Base-by-base conservation (phyloP, 2,888 invertebrate species). In the Dascillus cervinus region DNA sequence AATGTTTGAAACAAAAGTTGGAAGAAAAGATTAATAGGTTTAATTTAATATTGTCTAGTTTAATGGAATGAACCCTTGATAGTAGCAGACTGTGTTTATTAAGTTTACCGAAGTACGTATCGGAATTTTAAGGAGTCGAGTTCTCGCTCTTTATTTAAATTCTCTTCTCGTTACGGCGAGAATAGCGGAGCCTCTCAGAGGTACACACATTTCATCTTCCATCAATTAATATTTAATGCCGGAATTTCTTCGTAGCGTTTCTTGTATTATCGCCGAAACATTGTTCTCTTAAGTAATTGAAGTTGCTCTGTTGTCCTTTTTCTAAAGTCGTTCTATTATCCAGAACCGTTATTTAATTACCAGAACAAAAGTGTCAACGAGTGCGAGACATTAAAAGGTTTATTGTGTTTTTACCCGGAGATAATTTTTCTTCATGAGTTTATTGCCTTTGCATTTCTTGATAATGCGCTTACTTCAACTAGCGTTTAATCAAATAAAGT, bases 41-140 rank as follows among this genome's bases (percentile, higher is more conserved):
- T 47, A 47, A 47, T 47, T 47, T 47, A 45, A 47, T 47, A 46
- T 42, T 43, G 47, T 46, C 44, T 46, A 39, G 35, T 38, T 33
- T 39, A 36, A 39, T 36, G 26, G 36, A 34, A 33, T 38, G 34
- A 34, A 34, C 30, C 31, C 38, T 27, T 31, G 33, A 38, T 38
- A 38, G 33, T 26, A 26, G 31, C 34, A 29, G 26, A 30, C 31
- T 38, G 33, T 32, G 31, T 38, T 38, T 38, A 38, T 38, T 38
- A 38, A 38, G 32, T 34, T 32, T 26, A 17, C 34, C 29, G 26
- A 27, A 34, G 38, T 34, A 30, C 34, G 38, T 38, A 38, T 34
- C 34, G 30, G 38, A 38, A 38, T 38, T 34, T 38, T 34, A 31
- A 37, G 29, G 29, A 34, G 38, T 21, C 20, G 31, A 30, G 30